Conservation (phyloP, 2,888 invertebrate species). For the Stegana nigrithorax region DNA sequence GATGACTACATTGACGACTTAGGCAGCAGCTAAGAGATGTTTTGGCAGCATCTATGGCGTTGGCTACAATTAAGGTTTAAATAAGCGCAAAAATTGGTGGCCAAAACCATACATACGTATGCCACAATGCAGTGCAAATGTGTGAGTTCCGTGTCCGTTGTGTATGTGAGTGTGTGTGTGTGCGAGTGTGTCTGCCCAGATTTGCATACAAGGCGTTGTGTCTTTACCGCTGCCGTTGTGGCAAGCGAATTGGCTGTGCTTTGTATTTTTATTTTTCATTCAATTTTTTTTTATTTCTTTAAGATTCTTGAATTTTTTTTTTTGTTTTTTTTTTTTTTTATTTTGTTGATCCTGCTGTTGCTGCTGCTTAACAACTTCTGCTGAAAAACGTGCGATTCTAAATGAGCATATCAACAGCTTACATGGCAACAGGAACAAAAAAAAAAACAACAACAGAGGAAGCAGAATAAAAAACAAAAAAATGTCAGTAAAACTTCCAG, state of each 20-base stretch:
- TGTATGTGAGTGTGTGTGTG: conserved; percentile 24
- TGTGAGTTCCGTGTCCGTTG: background rate
- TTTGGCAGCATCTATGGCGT: background rate
- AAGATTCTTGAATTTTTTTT: conserved; percentile 8
- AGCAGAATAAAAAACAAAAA: conserved; percentile 18
- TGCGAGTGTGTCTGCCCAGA: conserved; percentile 20
- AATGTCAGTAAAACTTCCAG: conserved; percentile 2
- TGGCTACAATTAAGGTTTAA: conserved; percentile 4
- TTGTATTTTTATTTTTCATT: conserved; percentile 2
- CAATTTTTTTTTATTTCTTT: conserved; percentile 17
- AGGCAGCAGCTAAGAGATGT: conserved; percentile 18
- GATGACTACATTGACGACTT: conserved; percentile 35
- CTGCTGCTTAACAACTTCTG: conserved; percentile 53
- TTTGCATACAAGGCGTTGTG: conserved; percentile 40
- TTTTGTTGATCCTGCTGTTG: background rate
- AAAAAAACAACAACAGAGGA: conserved; percentile 13
- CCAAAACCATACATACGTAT: background rate
- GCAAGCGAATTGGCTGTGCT: conserved; percentile 17
- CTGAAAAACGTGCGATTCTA: conserved; percentile 62
- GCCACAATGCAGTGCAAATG: background rate
- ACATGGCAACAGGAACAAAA: conserved; percentile 33
- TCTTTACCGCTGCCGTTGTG: conserved; percentile 23
- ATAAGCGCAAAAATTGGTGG: conserved; percentile 8
- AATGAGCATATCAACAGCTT: conserved; percentile 61
- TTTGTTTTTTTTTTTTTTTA: background rate